Evolutionary conservation across 92 coral and sea anemone species (phyloP), one percentile per base, ranked within the genome.

Genomic region (Phenganax stokvisi): DNA sequence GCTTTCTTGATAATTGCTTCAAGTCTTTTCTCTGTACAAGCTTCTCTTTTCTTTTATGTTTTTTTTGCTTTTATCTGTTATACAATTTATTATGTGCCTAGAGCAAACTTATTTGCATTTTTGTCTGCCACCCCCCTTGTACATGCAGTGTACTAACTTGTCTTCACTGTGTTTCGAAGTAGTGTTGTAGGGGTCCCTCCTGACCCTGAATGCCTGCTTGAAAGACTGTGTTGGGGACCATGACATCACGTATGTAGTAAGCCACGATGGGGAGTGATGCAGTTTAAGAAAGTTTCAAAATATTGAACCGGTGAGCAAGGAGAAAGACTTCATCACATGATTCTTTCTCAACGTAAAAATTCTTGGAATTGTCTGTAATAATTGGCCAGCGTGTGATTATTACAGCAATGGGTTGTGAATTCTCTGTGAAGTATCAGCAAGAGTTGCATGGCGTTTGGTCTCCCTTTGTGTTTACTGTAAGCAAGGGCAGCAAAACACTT

Each of bases 131-230:
- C 12, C 20, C 54, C 62, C 63, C 63, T 56, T 12, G 16, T 72
- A 3, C 2, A 55, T 28, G 9, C 52, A 27, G 52, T 28, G 6
- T 79, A 79, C 83, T 79, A 79, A 79, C 83, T 30, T 63, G 25
- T 79, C 72, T 37, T 79, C 83, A 79, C 83, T 79, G 83, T 79
- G 83, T 79, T 79, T 79, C 83, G 51, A 79, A 79, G 83, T 79
- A 79, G 83, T 63, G 72, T 79, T 79, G 73, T 64, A 79, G 83
- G 83, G 83, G 83, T 79, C 83, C 83, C 37, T 29, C 59, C 83
- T 79, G 83, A 79, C 83, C 83, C 83, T 79, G 83, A 79, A 79
- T 62, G 74, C 74, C 83, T 79, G 83, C 83, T 79, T 79, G 83
- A 79, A 79, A 79, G 83, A 79, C 83, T 79, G 83, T 79, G 81